Percentiles rank a stretch among this genome's conserved stretches.
These are phyloP conservation scores for Endotricha flammealis DNA, from an alignment of 2,888 invertebrate species.

Conservation along the genomic window DNA sequence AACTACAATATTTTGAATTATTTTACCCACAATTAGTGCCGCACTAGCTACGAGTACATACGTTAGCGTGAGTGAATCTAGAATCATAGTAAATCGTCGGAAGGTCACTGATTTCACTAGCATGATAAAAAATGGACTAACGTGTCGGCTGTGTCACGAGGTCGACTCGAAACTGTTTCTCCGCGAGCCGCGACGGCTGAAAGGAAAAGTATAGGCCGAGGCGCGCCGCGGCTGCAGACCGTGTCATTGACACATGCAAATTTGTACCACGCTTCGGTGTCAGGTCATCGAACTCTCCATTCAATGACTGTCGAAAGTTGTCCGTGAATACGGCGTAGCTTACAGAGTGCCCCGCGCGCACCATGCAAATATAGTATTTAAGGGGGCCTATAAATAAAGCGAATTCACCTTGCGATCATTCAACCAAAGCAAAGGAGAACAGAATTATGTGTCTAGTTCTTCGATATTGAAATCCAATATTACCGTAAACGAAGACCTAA, in stretches of 20 bases:
- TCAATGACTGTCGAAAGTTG: slow-evolving; percentile 77
- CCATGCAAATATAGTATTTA: slow-evolving; percentile 50
- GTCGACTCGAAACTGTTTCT: slow-evolving; percentile 64
- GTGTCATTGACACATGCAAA: slow-evolving; percentile 78
- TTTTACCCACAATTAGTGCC: no score
- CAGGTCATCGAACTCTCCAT: slow-evolving; percentile 69
- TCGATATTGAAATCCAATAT: slow-evolving; percentile 30
- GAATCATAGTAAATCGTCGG: slow-evolving; percentile 12
- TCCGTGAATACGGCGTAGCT: slow-evolving; percentile 51
- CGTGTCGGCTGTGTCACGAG: slow-evolving; percentile 55
- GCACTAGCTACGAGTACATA: no score
- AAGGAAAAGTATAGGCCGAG: slow-evolving; percentile 71
- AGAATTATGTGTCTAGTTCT: slow-evolving; percentile 51
- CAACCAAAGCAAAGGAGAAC: slow-evolving; percentile 39
- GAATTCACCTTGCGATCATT: slow-evolving; percentile 40
- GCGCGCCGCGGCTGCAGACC: slow-evolving; percentile 50
- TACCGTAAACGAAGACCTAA: slow-evolving; percentile 36
- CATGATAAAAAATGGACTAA: slow-evolving; percentile 27
- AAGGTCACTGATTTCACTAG: slow-evolving; percentile 35
- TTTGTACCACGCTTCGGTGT: slow-evolving; percentile 60
- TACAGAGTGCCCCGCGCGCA: slow-evolving; percentile 41
- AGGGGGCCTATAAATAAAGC: slow-evolving; percentile 45
- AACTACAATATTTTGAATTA: no score
- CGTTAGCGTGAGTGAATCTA: not conserved
- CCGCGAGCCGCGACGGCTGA: slow-evolving; percentile 53